Percentiles rank a stretch among this genome's conserved stretches.
Evolutionary conservation across 1,140 invertebrate genomes (phyloP).

Genomic region (Dolichoris vasculosae): DNA sequence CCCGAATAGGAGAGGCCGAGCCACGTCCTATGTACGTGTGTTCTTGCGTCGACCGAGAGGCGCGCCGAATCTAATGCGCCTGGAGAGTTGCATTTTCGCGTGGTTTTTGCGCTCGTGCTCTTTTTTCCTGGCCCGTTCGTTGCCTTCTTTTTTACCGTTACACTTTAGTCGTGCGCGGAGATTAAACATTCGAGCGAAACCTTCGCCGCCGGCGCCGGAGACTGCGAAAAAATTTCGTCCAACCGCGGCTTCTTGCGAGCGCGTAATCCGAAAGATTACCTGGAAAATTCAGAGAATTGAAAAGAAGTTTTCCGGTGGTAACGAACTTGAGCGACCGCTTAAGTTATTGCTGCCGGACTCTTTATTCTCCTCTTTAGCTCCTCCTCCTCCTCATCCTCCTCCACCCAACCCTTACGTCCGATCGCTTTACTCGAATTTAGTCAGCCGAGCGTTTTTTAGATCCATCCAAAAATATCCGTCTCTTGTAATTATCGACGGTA

Average conservation of each 20-base stretch:
- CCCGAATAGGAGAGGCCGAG: not conserved
- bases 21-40: slow-evolving; percentile 25
- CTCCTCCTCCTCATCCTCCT: too few species aligned
- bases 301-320: not conserved
- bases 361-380: too few species aligned
- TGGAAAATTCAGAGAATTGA: not conserved
- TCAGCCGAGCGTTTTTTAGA: too few species aligned
- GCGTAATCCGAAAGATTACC: not conserved
- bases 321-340: too few species aligned
- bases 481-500: too few species aligned
- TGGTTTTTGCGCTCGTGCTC: not conserved
- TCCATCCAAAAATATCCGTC: too few species aligned
- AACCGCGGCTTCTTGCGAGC: not conserved
- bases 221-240: not conserved
- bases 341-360: too few species aligned
- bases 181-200: slow-evolving; percentile 18
- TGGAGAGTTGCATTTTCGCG: not conserved
- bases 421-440: too few species aligned
- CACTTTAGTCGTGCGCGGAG: not conserved
- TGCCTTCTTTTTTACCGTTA: not conserved
- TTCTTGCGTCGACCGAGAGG: slow-evolving; percentile 33
- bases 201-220: not conserved
- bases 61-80: not conserved
- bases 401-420: too few species aligned
- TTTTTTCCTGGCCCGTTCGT: not conserved